These are phyloP conservation scores for Alentia gelatinosa DNA, from an alignment of 2,888 invertebrate species.

Conservation along the genomic window DNA sequence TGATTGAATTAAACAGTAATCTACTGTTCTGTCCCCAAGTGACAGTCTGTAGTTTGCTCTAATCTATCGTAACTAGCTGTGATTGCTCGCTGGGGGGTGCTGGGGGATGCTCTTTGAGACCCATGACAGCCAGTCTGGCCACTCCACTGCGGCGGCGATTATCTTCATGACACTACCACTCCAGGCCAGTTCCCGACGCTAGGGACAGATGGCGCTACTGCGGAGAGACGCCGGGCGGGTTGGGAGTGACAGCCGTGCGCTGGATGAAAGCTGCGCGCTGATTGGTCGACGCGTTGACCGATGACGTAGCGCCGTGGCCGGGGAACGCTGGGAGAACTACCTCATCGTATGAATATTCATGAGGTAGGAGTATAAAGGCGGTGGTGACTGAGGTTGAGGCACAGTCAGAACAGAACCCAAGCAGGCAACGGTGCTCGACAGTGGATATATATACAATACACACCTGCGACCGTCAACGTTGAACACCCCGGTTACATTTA, in stretches of 20 bases:
- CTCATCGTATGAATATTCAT: background rate
- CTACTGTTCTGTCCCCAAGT: background rate
- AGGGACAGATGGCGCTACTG: background rate
- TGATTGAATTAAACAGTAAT: background rate
- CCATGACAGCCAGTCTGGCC: no score
- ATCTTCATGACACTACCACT: no score
- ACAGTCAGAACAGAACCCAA: background rate
- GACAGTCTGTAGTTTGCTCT: background rate
- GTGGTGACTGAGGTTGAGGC: background rate
- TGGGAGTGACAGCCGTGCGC: background rate
- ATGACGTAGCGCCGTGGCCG: background rate
- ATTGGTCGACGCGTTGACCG: background rate
- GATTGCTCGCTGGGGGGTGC: background rate
- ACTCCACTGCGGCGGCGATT: no score
- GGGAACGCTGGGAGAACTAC: background rate
- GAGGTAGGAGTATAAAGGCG: background rate
- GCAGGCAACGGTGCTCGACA: background rate
- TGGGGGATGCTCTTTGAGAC: no score
- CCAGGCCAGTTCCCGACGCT: background rate
- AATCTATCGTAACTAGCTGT: conserved; percentile 1
- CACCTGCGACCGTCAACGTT: background rate
- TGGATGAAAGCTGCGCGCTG: background rate
- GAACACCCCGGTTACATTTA: background rate
- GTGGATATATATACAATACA: background rate
- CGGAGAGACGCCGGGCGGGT: background rate